phyloP scores from a whole-genome alignment of 2,888 invertebrate genomes.

The Geotrupes spiniger region DNA sequence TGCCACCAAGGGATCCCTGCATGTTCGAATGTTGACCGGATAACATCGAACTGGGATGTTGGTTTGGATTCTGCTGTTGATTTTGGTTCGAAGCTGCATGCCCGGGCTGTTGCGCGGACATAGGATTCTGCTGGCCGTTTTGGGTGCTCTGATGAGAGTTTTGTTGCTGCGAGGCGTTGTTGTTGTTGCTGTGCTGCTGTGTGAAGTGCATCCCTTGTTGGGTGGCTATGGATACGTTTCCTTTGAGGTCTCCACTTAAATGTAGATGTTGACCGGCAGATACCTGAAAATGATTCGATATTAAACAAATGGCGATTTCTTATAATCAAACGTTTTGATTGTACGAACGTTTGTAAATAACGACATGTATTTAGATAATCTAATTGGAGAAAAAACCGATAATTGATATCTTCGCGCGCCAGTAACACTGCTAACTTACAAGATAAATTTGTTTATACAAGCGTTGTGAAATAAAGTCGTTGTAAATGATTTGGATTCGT shows the following conservation, averaged over 20 bases:
- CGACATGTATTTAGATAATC: too few relatives aligned
- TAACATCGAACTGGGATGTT: slow-evolving; percentile 17
- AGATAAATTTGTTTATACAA: slow-evolving; percentile 4
- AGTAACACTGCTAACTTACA: slow-evolving; percentile 1
- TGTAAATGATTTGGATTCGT: too few relatives aligned
- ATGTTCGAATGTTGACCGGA: slow-evolving; percentile 26
- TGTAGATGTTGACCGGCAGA: slow-evolving; percentile 85
- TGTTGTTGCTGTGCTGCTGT: slow-evolving; percentile 44
- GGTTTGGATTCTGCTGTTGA: slow-evolving; percentile 9
- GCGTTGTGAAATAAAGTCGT: too few relatives aligned
- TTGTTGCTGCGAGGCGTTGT: slow-evolving; percentile 27
- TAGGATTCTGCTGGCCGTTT: slow-evolving; percentile 22
- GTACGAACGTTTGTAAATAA: not conserved
- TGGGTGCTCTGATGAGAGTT: slow-evolving; percentile 18
- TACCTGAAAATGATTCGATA: slow-evolving; percentile 61
- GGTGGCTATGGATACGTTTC: slow-evolving; percentile 76
- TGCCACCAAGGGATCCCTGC: slow-evolving; percentile 22
- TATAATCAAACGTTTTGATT: too few relatives aligned
- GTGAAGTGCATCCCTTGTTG: slow-evolving; percentile 80
- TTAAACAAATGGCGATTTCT: slow-evolving; percentile 1
- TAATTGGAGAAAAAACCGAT: not conserved
- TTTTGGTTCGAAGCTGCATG: slow-evolving; percentile 9
- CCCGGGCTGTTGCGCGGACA: slow-evolving; percentile 7
- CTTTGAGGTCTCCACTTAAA: slow-evolving; percentile 68
- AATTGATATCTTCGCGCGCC: not conserved